A percentile compares a stretch with the other conserved stretches of the same genome.
Evolutionary conservation across 2,113 vertebrate species (phyloP).

Genomic region (Festucalex cinctus): DNA sequence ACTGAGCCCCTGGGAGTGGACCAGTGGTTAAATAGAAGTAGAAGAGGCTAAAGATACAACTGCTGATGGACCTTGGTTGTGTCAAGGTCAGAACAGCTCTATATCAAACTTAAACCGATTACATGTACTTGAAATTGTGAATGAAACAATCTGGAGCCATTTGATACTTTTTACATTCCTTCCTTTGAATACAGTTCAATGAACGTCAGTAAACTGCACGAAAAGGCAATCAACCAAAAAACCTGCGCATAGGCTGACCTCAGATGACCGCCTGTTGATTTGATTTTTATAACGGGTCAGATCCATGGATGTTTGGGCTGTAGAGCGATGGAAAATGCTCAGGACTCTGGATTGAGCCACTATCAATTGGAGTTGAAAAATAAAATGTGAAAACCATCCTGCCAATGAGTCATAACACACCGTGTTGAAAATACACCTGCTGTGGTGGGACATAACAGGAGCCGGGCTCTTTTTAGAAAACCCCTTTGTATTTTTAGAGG

Average conservation of each 20-base stretch:
- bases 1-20: conserved; percentile 56
- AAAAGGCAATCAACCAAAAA: background rate
- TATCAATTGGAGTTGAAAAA: conserved; percentile 17
- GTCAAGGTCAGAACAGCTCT: background rate
- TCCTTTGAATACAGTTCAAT: background rate
- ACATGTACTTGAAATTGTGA: background rate
- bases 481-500: conserved; percentile 68
- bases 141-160: background rate
- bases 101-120: conserved; percentile 9
- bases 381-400: conserved; percentile 14
- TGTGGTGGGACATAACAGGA: conserved; percentile 42
- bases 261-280: conserved; percentile 20
- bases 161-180: background rate
- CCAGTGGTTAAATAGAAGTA: conserved; percentile 46
- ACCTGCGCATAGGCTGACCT: conserved; percentile 18
- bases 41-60: conserved; percentile 13
- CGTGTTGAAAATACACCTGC: conserved; percentile 46
- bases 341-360: background rate
- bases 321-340: conserved; percentile 12
- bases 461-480: conserved; percentile 60
- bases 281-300: conserved; percentile 11
- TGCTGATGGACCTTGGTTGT: conserved; percentile 26
- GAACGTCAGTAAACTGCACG: background rate
- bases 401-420: conserved; percentile 15
- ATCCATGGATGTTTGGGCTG: background rate